Evolutionary conservation across 1,140 invertebrate species (phyloP), one percentile per base, ranked within the genome.

Genomic region (Drosophila cardini): DNA sequence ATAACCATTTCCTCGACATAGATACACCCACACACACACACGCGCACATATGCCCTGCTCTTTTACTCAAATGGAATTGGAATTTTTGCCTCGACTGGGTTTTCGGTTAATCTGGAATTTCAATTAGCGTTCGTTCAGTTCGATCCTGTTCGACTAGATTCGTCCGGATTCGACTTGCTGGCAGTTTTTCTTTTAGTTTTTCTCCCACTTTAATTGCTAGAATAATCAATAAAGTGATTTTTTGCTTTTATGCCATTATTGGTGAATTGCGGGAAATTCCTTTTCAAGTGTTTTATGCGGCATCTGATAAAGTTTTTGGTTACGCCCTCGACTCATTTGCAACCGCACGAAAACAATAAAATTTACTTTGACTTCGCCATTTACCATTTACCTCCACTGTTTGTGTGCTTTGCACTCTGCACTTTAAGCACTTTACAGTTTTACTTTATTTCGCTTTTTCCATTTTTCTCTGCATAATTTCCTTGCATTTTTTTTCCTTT

Each of bases 1-100:
- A 87, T 86, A 87, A 71, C 83, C 83, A 86, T 76, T 86, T 87
- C 60, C 79, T 60, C 68, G 72, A 52, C 48, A 63, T 15, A n/a
- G 26, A 52, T 26, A 32, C 46, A 50, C 21, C n/a, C 46, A 46
- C 11, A 8, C n/a, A 15, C 11, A 15, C 45, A 46, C 13, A 15
- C 13, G n/a, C 38, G n/a, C 11, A 40, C 16, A 45, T 6, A 8
- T 45, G 56, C 38, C 36, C 13, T 43, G 16, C 30, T 32, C 16
- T 43, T 34, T 56, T 21, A 55, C 15, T 52, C 52, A 68, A 26
- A 68, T 72, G 55, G 70, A 36, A 67, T 18, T 15, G 34, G 34
- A 21, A 53, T 52, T 62, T 76, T 76, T 45, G 57, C 56, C 36
- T 40, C 34, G 40, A 21, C 46, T 48, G 42, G 16, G 45, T 46